Evolutionary conservation across 2,113 vertebrate species (phyloP), one percentile per base, ranked within the genome.

Genomic region (Pogona vitticeps): DNA sequence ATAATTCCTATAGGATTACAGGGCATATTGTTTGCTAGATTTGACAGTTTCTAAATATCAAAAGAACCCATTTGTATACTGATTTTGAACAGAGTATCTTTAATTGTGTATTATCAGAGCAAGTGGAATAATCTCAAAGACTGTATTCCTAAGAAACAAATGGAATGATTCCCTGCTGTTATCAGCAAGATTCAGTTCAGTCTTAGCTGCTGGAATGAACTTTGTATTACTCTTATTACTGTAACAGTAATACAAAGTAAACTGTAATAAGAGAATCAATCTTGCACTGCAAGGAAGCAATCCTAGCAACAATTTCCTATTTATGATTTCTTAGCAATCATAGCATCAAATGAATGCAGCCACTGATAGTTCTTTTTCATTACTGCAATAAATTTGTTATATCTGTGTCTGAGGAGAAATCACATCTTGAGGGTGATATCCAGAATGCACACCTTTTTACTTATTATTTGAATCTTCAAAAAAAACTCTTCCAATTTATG

Each of bases 201-300:
- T 20, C 80, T 90, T 88, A 70, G 86, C 13, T 84, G 84, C 38
- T 26, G 67, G 85, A 58, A 87, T 88, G 72, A 82, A 3, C 90
- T 63, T 82, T 91, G 88, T 63, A 6, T 8, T 40, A 83, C 33
- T 18, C n/a, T n/a, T n/a, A n/a, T n/a, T n/a, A n/a, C n/a, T n/a
- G n/a, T n/a, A n/a, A n/a, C n/a, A n/a, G n/a, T n/a, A n/a, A n/a
- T n/a, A n/a, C n/a, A n/a, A n/a, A n/a, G n/a, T n/a, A 59, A 77
- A 68, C 85, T 90, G 82, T 61, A 3, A 58, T 80, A 10, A 15
- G 38, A 56, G 76, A 61, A 86, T 21, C 56, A 80, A 63, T 80
- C 56, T 61, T 42, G 28, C 77, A n/a, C 31, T n/a, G 38, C 21
- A 42, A 72, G 68, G 76, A 80, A 80, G 31, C 58, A 71, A 26